Percentiles rank a stretch among this genome's conserved stretches.
phyloP scores from a whole-genome alignment of 1,140 invertebrate genomes.

The Pogonognathellus flavescens region DNA sequence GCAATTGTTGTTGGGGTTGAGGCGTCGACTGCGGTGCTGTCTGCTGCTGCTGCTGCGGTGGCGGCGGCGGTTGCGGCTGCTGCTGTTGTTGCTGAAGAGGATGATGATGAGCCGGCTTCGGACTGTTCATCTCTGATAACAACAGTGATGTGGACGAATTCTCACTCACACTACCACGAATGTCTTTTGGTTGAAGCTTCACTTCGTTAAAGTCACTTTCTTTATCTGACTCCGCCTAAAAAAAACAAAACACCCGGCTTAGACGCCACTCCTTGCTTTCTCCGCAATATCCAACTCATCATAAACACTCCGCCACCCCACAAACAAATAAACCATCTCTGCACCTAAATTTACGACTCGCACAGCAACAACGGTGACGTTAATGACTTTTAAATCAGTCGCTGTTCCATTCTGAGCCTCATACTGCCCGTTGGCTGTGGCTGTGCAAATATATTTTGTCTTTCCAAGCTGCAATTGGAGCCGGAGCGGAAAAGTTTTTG shows the following conservation, averaged over 20 bases:
- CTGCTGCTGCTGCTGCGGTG: slow-evolving; percentile 4
- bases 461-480: too few relatives aligned
- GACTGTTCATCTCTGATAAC: slow-evolving; percentile 63
- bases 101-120: slow-evolving; percentile 62
- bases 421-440: too few relatives aligned
- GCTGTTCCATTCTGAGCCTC: too few relatives aligned
- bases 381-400: too few relatives aligned
- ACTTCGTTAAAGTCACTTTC: slow-evolving; percentile 64
- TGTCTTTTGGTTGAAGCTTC: slow-evolving; percentile 64
- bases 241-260: slow-evolving; percentile 23
- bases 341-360: background rate
- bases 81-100: slow-evolving; percentile 27
- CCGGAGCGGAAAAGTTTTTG: too few relatives aligned
- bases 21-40: slow-evolving; percentile 51
- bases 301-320: background rate
- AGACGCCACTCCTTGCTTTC: background rate
- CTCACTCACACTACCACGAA: slow-evolving; percentile 65
- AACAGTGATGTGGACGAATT: slow-evolving; percentile 65
- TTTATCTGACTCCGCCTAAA: slow-evolving; percentile 66
- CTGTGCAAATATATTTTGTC: too few relatives aligned
- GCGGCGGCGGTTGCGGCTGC: slow-evolving; percentile 44
- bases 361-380: background rate
- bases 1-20: slow-evolving; percentile 28
- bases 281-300: background rate
- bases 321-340: background rate